Conservation (phyloP, 2,888 invertebrate genomes). For the Endomychus coccineus region DNA sequence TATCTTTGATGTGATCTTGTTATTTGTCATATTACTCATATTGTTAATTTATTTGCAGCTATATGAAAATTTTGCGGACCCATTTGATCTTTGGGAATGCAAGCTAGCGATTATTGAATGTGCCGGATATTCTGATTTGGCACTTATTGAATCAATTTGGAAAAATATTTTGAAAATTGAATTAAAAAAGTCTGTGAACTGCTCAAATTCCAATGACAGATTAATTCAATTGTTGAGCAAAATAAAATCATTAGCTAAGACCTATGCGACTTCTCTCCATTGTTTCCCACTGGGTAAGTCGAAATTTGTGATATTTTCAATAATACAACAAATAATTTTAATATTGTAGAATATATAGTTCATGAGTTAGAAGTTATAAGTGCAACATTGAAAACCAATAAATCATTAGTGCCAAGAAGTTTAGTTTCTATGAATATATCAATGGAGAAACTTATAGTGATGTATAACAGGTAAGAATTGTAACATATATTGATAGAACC, state of each 20-base stretch:
- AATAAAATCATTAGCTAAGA: constrained; percentile 66
- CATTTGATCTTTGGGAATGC: constrained; percentile 84
- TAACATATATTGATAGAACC: too few species aligned
- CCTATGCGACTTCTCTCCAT: constrained; percentile 73
- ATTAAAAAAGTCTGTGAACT: constrained; percentile 34
- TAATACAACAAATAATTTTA: constrained; percentile 10
- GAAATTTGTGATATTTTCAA: constrained; percentile 7
- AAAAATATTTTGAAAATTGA: constrained; percentile 68
- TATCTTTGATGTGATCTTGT: constrained; percentile 21
- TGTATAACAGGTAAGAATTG: constrained; percentile 74
- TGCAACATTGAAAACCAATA: constrained; percentile 62
- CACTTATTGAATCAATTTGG: constrained; percentile 88
- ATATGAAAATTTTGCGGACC: constrained; percentile 88
- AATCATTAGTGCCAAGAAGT: constrained; percentile 68
- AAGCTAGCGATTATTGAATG: constrained; percentile 92
- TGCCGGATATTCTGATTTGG: constrained; percentile 83
- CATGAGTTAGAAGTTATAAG: constrained; percentile 71
- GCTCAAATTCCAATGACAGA: constrained; percentile 49
- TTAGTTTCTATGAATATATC: constrained; percentile 71
- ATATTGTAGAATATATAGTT: constrained; percentile 62
- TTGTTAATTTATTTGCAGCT: too few species aligned
- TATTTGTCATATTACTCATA: too few species aligned
- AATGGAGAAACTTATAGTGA: constrained; percentile 68
- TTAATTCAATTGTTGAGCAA: constrained; percentile 66
- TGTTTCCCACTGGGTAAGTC: constrained; percentile 82